A percentile compares a stretch with the other conserved stretches of the same genome.
phyloP scores from a whole-genome alignment of 2,797 vertebrate species.

The Stomatorhinus walkeri region DNA sequence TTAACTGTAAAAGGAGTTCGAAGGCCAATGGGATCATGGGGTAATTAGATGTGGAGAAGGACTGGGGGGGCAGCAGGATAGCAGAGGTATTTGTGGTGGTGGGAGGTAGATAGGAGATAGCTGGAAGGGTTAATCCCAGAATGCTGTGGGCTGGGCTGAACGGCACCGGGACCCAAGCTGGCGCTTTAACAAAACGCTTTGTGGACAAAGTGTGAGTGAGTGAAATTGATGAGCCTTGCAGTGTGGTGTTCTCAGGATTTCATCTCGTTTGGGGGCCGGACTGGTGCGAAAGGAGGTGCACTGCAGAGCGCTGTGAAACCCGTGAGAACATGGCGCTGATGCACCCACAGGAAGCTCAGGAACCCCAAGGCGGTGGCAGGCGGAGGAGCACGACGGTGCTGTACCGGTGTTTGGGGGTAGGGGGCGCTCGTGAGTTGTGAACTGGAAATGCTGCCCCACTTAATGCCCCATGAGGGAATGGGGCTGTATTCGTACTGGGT shows the following conservation, averaged over 20 bases:
- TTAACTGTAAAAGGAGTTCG: neutral
- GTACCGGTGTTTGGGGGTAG: neutral
- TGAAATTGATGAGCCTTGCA: neutral
- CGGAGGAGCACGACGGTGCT: neutral
- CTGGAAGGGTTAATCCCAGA: neutral
- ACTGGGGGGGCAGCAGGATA: neutral
- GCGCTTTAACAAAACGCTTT: neutral
- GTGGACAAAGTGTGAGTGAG: neutral
- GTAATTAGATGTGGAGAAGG: neutral
- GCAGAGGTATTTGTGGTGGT: neutral
- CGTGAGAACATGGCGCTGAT: neutral
- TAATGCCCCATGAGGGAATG: neutral
- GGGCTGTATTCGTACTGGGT: neutral
- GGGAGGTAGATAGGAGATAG: neutral
- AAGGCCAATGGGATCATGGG: neutral
- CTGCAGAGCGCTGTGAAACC: neutral
- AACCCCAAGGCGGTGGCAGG: neutral
- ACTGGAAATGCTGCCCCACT: neutral
- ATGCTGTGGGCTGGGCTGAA: neutral
- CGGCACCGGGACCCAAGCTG: neutral
- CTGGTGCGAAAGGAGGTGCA: neutral
- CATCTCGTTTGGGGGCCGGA: neutral
- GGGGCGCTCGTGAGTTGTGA: neutral
- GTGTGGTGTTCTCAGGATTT: neutral
- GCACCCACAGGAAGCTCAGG: neutral